Conservation (phyloP, 2,888 invertebrate species). For the Cheilosia scutellata region DNA sequence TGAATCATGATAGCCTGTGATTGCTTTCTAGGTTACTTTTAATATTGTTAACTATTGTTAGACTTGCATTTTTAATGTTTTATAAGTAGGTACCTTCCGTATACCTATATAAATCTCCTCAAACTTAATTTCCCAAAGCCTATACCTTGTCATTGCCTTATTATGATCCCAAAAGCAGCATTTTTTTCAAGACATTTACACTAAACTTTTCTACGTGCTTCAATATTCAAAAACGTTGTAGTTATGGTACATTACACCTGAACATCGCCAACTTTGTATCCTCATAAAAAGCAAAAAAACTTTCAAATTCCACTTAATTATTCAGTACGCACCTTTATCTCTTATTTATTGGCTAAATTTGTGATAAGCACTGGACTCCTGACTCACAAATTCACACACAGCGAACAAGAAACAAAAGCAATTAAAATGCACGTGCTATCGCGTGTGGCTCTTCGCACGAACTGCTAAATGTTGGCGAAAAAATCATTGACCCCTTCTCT, state of each 20-base stretch:
- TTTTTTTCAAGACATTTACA: too few species aligned
- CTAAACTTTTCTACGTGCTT: too few species aligned
- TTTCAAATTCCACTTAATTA: conserved; percentile 28
- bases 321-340: conserved; percentile 44
- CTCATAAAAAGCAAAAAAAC: conserved; percentile 3
- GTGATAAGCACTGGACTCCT: conserved; percentile 19
- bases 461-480: conserved; percentile 42
- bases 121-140: too few species aligned
- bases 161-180: too few species aligned
- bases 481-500: conserved; percentile 51
- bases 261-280: not conserved
- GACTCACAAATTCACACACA: conserved; percentile 18
- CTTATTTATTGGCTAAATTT: conserved; percentile 26
- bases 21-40: too few species aligned
- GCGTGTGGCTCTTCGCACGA: conserved; percentile 35
- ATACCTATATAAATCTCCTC: too few species aligned
- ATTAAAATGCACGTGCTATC: conserved; percentile 63
- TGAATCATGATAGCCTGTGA: too few species aligned
- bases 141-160: too few species aligned
- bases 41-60: too few species aligned
- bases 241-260: not conserved
- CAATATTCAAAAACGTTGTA: not conserved
- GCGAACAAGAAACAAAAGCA: conserved; percentile 33
- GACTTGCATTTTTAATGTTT: too few species aligned
- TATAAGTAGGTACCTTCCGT: too few species aligned